These are phyloP conservation scores for Caenorhabditis panamensis DNA, from an alignment of 2,888 invertebrate species.

Conservation along the genomic window DNA sequence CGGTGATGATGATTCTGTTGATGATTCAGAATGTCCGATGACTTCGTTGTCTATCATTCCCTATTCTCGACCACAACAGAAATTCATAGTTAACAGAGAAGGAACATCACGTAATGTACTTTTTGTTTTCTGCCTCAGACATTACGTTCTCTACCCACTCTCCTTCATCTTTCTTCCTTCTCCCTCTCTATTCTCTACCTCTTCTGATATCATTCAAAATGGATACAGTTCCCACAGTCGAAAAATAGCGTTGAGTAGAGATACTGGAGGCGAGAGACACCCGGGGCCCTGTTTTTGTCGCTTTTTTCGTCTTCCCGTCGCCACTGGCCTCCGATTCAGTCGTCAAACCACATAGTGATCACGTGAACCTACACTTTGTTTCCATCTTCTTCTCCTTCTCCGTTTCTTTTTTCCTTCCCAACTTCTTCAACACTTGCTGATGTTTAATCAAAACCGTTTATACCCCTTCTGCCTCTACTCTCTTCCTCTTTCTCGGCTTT, in stretches of 20 bases:
- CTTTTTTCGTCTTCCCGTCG: conserved; percentile 15
- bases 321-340: conserved; percentile 19
- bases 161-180: background rate
- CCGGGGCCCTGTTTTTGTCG: conserved; percentile 36
- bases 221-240: conserved; percentile 39
- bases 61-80: background rate
- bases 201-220: conserved; percentile 36
- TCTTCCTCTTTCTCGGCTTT: background rate
- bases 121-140: conserved; percentile 30
- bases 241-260: background rate
- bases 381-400: conserved; percentile 22
- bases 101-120: conserved; percentile 24
- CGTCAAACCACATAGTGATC: conserved; percentile 46
- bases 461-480: conserved; percentile 26
- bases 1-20: background rate
- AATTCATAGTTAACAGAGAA: background rate
- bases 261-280: background rate
- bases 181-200: background rate
- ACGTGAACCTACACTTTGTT: conserved; percentile 50
- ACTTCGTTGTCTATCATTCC: background rate
- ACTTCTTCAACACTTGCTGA: conserved; percentile 5
- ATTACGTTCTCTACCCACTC: background rate
- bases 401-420: conserved; percentile 1
- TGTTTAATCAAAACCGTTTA: conserved; percentile 56
- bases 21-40: conserved; percentile 3